These are phyloP conservation scores for Sericinus montela DNA, from an alignment of 2,888 invertebrate genomes.

Conservation along the genomic window DNA sequence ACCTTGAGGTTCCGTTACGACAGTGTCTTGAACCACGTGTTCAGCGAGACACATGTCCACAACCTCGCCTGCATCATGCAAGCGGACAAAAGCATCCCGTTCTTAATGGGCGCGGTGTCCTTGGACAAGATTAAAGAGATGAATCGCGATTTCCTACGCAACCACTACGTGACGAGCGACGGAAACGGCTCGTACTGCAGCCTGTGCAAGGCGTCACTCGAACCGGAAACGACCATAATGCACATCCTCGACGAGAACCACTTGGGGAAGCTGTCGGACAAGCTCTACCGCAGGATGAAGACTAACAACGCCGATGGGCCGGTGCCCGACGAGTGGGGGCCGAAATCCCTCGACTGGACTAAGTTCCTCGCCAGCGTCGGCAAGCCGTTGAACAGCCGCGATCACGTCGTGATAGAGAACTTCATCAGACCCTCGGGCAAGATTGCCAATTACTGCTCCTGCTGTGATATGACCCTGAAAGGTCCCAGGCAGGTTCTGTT, in stretches of 20 bases:
- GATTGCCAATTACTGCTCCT: constrained; percentile 62
- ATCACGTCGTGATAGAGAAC: constrained; percentile 68
- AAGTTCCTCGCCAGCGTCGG: constrained; percentile 67
- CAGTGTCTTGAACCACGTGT: constrained; percentile 68
- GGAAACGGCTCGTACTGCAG: constrained; percentile 43
- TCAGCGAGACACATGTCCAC: constrained; percentile 63
- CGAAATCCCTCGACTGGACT: constrained; percentile 67
- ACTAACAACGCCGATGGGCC: constrained; percentile 49
- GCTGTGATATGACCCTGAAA: constrained; percentile 69
- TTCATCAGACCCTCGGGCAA: constrained; percentile 69
- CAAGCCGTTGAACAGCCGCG: constrained; percentile 57
- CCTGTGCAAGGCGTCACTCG: constrained; percentile 49
- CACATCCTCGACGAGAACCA: constrained; percentile 69
- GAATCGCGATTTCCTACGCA: constrained; percentile 56
- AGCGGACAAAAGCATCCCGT: constrained; percentile 59
- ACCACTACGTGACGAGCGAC: constrained; percentile 44
- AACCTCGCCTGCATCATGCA: constrained; percentile 62
- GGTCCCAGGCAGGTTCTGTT: constrained; percentile 69
- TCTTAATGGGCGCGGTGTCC: constrained; percentile 44
- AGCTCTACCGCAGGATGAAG: constrained; percentile 53
- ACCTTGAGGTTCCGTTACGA: constrained; percentile 69
- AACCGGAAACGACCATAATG: constrained; percentile 50
- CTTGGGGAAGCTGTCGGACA: constrained; percentile 60
- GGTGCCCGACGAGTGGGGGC: constrained; percentile 69
- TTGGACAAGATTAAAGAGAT: constrained; percentile 59